phyloP scores from a whole-genome alignment of 2,113 vertebrate genomes.

The Eretmochelys imbricata region DNA sequence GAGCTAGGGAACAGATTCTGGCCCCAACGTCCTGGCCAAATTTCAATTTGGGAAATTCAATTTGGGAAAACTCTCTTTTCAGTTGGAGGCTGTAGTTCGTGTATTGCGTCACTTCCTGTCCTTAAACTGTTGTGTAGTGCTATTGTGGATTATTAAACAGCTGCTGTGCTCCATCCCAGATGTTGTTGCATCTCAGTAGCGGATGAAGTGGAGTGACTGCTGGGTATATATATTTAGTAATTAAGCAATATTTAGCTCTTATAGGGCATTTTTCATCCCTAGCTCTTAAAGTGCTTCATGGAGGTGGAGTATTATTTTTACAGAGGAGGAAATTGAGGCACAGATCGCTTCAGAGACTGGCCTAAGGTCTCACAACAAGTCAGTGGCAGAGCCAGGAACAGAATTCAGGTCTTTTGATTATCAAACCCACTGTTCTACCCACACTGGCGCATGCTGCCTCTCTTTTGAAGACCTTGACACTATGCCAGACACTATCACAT shows the following conservation, averaged over 20 bases:
- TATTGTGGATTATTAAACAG: background rate
- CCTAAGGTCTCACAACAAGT: rapidly evolving
- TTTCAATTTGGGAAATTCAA: background rate
- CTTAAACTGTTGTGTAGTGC: background rate
- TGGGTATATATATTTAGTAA: background rate
- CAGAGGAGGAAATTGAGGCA: background rate
- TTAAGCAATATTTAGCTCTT: background rate
- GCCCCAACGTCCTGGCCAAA: background rate
- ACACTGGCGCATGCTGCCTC: background rate
- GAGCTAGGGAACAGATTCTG: background rate
- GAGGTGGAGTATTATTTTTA: background rate
- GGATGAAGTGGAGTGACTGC: background rate
- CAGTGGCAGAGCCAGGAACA: background rate
- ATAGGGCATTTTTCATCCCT: background rate
- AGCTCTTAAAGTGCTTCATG: background rate
- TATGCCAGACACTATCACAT: background rate
- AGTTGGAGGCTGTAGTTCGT: background rate
- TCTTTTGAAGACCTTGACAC: background rate
- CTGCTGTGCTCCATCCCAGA: background rate
- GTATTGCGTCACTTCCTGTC: background rate
- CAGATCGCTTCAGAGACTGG: background rate
- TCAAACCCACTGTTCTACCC: rapidly evolving
- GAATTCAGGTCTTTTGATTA: background rate
- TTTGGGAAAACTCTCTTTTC: background rate
- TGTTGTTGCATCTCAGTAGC: rapidly evolving